phyloP scores from a whole-genome alignment of 2,113 vertebrate genomes.

The Catharus bicknelli region DNA sequence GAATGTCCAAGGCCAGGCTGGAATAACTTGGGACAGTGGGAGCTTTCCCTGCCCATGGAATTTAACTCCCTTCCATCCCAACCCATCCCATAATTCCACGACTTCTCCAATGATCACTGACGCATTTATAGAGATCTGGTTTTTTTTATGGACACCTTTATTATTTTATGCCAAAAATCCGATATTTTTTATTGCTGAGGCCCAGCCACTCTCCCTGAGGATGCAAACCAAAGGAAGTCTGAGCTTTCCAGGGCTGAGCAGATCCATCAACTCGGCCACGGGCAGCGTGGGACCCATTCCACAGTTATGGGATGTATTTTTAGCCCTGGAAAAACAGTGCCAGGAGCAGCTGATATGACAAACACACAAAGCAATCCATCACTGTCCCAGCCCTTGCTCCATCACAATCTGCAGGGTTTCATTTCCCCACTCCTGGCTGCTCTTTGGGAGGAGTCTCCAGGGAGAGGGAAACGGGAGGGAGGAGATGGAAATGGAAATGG shows the following conservation, averaged over 20 bases:
- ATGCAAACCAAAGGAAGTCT: not conserved
- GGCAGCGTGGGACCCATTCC: not conserved
- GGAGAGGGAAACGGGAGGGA: too few species aligned
- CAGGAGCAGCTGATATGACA: conserved; percentile 13
- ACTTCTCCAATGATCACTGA: too few species aligned
- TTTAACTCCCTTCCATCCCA: not conserved
- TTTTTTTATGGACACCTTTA: not conserved
- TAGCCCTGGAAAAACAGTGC: conserved; percentile 30
- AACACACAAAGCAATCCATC: conserved; percentile 7
- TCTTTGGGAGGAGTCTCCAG: not conserved
- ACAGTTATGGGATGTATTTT: conserved; percentile 36
- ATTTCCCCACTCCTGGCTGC: not conserved
- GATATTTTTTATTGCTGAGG: accelerated
- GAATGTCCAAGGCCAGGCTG: too few species aligned
- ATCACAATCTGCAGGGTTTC: not conserved
- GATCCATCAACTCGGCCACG: not conserved
- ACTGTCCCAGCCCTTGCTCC: not conserved
- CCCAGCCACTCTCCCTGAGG: accelerated
- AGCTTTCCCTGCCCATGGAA: too few species aligned
- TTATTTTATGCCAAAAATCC: not conserved
- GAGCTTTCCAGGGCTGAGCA: not conserved
- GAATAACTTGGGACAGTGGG: too few species aligned
- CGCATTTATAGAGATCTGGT: accelerated
- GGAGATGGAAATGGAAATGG: too few species aligned
- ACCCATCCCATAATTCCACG: too few species aligned